Evolutionary conservation across 2,113 vertebrate genomes (phyloP).

Genomic region (Micromys minutus): DNA sequence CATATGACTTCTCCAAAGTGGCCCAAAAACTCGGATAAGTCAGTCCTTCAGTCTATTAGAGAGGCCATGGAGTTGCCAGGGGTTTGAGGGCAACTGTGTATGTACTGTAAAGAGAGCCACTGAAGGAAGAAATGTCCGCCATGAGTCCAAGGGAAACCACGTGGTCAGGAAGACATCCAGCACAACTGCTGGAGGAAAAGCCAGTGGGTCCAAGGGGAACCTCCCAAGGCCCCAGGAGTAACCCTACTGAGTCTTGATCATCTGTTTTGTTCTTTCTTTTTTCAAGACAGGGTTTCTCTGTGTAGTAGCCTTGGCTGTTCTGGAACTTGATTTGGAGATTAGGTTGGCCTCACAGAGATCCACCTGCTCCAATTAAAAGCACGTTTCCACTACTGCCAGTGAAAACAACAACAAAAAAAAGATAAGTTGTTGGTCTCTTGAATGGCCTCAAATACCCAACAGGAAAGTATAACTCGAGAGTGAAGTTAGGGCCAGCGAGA

Average conservation of each 20-base stretch:
- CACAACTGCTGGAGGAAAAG: too few species aligned
- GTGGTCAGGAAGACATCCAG: background rate
- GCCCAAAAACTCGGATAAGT: background rate
- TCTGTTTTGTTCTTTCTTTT: background rate
- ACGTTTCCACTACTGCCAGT: background rate
- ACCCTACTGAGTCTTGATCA: background rate
- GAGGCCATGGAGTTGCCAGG: background rate
- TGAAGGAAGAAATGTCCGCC: background rate
- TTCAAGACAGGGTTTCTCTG: background rate
- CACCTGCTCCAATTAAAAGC: background rate
- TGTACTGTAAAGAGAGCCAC: background rate
- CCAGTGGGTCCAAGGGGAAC: too few species aligned
- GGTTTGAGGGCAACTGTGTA: background rate
- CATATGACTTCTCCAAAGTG: background rate
- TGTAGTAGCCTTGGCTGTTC: background rate
- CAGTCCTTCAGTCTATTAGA: background rate
- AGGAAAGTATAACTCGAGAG: background rate
- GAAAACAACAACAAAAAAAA: background rate
- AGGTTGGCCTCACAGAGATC: background rate
- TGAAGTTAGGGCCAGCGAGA: background rate
- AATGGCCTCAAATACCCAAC: background rate
- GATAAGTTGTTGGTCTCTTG: background rate
- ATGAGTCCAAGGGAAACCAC: background rate
- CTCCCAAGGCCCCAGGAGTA: too few species aligned
- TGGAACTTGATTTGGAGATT: background rate